These are phyloP conservation scores for Bombyx huttoni DNA, from an alignment of 2,888 invertebrate genomes.

Conservation along the genomic window DNA sequence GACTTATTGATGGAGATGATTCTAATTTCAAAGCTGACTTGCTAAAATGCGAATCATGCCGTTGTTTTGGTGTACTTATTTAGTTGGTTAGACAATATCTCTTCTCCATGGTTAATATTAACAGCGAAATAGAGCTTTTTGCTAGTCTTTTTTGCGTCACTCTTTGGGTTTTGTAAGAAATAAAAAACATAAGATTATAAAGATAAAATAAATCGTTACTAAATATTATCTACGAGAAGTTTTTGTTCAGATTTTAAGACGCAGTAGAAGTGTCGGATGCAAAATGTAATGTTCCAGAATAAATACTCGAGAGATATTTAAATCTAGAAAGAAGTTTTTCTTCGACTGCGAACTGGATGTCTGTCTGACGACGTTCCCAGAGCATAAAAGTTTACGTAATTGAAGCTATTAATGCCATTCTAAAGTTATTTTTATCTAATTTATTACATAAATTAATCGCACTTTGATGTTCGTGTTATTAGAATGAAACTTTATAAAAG, in stretches of 20 bases:
- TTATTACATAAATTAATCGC: conserved; percentile 1
- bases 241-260: conserved; percentile 16
- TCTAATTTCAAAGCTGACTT: no score
- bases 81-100: no score
- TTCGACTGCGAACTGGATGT: conserved; percentile 29
- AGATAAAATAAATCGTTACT: conserved; percentile 16
- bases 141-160: no score
- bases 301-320: conserved; percentile 52
- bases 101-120: no score
- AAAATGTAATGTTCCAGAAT: conserved; percentile 23
- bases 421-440: conserved; percentile 10
- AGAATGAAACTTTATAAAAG: background rate
- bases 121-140: no score
- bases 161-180: background rate
- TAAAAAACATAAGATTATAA: conserved; percentile 2
- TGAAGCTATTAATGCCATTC: conserved; percentile 28
- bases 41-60: no score
- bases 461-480: background rate
- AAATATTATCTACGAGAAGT: conserved; percentile 15
- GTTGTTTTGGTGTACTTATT: no score
- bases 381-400: conserved; percentile 33
- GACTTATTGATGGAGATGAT: background rate
- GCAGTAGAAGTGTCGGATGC: conserved; percentile 24
- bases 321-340: conserved; percentile 41
- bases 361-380: conserved; percentile 17